These are phyloP conservation scores for Cloeon dipterum DNA, from an alignment of 2,888 invertebrate species.

Conservation along the genomic window DNA sequence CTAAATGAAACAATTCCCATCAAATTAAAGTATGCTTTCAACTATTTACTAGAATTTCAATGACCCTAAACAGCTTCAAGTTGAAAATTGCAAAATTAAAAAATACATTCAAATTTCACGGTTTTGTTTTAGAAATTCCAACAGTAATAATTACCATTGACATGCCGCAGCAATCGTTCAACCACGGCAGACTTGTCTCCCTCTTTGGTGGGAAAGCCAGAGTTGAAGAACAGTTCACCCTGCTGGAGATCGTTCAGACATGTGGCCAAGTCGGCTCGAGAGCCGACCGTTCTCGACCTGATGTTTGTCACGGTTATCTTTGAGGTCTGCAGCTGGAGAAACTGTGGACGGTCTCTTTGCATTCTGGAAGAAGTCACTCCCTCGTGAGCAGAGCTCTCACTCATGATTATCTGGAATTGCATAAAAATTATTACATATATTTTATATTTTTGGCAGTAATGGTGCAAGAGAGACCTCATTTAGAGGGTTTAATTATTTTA, in stretches of 20 bases:
- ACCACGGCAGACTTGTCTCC: constrained; percentile 55
- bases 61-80: too few relatives aligned
- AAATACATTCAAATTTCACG: background rate
- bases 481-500: background rate
- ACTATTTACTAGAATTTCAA: too few relatives aligned
- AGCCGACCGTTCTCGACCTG: constrained; percentile 15
- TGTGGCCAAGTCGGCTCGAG: constrained; percentile 50
- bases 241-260: constrained; percentile 55
- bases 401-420: constrained; percentile 41
- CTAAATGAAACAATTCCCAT: too few relatives aligned
- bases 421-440: too few relatives aligned
- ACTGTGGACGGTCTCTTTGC: constrained; percentile 69
- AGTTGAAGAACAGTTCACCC: constrained; percentile 48
- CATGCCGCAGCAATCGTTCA: constrained; percentile 59
- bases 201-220: constrained; percentile 48
- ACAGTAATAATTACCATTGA: constrained; percentile 17
- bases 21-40: too few relatives aligned
- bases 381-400: background rate
- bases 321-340: constrained; percentile 64
- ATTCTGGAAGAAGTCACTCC: constrained; percentile 37
- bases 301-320: constrained; percentile 45
- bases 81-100: background rate
- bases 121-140: too few relatives aligned
- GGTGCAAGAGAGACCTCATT: background rate
- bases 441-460: background rate